Evolutionary conservation across 2,888 invertebrate genomes (phyloP).

Genomic region (Griposia aprilina): DNA sequence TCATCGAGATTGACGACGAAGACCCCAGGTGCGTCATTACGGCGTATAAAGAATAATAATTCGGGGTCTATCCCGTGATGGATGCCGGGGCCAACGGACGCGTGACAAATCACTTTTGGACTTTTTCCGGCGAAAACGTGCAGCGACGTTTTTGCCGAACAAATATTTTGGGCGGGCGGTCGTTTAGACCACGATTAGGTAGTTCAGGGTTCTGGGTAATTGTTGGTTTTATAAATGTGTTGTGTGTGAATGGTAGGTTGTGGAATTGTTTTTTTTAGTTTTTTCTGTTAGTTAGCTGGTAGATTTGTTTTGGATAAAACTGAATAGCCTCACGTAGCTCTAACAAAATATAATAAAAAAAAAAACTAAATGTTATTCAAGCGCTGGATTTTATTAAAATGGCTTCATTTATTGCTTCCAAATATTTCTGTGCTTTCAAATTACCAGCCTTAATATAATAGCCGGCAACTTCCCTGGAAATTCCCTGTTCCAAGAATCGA

Average conservation of each 20-base stretch:
- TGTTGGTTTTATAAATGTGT: constrained; percentile 34
- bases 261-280: neutral
- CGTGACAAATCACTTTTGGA: constrained; percentile 64
- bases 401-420: no score
- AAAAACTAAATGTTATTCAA: neutral
- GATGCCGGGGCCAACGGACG: constrained; percentile 53
- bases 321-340: neutral
- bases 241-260: neutral
- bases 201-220: constrained; percentile 32
- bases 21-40: constrained; percentile 63
- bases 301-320: neutral
- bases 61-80: constrained; percentile 60
- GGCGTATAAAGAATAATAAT: constrained; percentile 66
- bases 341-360: no score
- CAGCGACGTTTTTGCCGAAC: constrained; percentile 28
- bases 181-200: constrained; percentile 48
- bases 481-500: neutral
- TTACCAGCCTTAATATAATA: neutral
- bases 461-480: no score
- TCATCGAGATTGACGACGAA: constrained; percentile 59
- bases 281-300: neutral
- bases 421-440: neutral
- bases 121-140: constrained; percentile 55
- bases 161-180: constrained; percentile 45
- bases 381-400: neutral